phyloP scores from a whole-genome alignment of 2,888 invertebrate genomes.

The Campaea margaritaria region DNA sequence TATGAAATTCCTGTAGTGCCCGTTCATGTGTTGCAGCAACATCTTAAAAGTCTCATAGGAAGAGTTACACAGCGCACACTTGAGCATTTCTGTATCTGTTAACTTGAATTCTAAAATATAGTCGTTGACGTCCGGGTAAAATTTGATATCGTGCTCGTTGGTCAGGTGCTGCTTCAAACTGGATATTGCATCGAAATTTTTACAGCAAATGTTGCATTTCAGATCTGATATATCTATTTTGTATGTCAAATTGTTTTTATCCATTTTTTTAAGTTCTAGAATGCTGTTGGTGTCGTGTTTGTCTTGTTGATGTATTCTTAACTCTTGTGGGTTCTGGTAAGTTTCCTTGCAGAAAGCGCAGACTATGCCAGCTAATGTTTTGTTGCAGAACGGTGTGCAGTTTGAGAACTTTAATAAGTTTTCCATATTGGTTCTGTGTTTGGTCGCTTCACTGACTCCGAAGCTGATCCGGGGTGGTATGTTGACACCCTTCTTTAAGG shows the following conservation, averaged over 20 bases:
- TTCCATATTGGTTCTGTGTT: constrained; percentile 66
- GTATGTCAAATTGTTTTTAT: constrained; percentile 69
- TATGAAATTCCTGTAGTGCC: constrained; percentile 73
- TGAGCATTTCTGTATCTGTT: constrained; percentile 55
- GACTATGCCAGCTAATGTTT: constrained; percentile 65
- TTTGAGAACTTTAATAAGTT: constrained; percentile 72
- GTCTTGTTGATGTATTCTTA: constrained; percentile 56
- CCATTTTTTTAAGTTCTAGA: constrained; percentile 58
- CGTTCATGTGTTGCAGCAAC: constrained; percentile 76
- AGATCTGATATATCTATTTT: constrained; percentile 75
- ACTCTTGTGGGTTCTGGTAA: constrained; percentile 49
- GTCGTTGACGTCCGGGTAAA: constrained; percentile 67
- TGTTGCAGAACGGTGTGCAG: constrained; percentile 73
- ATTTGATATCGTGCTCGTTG: constrained; percentile 64
- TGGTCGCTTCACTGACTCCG: constrained; percentile 59
- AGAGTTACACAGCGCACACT: constrained; percentile 70
- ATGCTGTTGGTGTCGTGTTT: constrained; percentile 56
- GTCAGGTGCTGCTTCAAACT: constrained; percentile 65
- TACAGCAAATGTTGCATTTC: constrained; percentile 62
- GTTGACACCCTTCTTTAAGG: constrained; percentile 30
- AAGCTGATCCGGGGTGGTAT: constrained; percentile 21
- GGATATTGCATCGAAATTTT: constrained; percentile 50
- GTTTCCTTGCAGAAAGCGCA: constrained; percentile 72
- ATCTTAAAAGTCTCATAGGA: constrained; percentile 75
- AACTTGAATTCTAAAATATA: constrained; percentile 74